These are phyloP conservation scores for Samia ricini DNA, from an alignment of 1,140 invertebrate species.

Conservation along the genomic window DNA sequence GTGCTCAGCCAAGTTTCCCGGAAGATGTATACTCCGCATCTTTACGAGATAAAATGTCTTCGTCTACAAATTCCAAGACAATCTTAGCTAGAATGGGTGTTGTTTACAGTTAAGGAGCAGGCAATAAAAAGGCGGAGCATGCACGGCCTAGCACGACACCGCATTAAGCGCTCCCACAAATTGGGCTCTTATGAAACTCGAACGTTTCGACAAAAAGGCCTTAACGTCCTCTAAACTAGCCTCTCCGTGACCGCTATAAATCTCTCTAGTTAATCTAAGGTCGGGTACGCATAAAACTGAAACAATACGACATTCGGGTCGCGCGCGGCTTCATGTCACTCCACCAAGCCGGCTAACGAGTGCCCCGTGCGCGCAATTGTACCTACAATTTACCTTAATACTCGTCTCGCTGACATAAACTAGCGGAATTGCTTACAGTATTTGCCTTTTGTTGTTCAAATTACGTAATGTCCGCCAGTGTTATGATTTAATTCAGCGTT, in stretches of 20 bases:
- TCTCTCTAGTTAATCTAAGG: constrained; percentile 64
- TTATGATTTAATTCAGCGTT: constrained; percentile 43
- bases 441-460: constrained; percentile 64
- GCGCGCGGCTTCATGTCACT: constrained; percentile 46
- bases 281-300: constrained; percentile 65
- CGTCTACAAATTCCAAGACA: constrained; percentile 40
- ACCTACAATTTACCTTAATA: constrained; percentile 71
- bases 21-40: constrained; percentile 17
- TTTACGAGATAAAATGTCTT: constrained; percentile 32
- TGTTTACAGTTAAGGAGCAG: constrained; percentile 69
- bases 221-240: constrained; percentile 55
- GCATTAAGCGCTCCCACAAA: constrained; percentile 66
- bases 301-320: constrained; percentile 67
- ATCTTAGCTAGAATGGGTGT: constrained; percentile 62
- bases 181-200: constrained; percentile 70
- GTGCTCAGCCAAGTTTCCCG: constrained; percentile 17
- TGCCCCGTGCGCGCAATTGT: constrained; percentile 71
- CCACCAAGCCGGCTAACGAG: constrained; percentile 50
- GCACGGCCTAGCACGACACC: constrained; percentile 57
- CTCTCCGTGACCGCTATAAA: constrained; percentile 65
- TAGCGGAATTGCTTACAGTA: constrained; percentile 52
- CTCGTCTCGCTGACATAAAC: constrained; percentile 58
- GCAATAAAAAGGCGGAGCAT: constrained; percentile 71
- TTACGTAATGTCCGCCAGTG: constrained; percentile 51
- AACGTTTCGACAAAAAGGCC: constrained; percentile 61